Base-by-base conservation (phyloP, 2,113 vertebrate genomes). In the Antigone vipio region DNA sequence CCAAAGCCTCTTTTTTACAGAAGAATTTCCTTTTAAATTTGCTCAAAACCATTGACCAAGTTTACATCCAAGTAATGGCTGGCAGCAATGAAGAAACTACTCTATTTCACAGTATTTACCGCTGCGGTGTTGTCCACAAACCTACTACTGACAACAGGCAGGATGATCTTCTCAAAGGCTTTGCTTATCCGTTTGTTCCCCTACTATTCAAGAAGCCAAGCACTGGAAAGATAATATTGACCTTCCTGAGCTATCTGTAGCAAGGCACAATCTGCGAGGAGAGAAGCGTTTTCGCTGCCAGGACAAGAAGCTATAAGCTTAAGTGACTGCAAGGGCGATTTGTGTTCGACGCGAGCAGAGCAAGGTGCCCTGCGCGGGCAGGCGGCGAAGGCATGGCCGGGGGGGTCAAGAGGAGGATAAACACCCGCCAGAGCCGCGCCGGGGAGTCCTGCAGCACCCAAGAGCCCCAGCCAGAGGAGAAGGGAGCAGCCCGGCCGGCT, bases 361-460 rank as follows among this genome's bases (percentile, higher is more conserved):
- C 3, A 5, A 40, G 55, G 30, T 9, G 85, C 45, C 5, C 66
- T 26, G 45, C 56, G 29, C 9, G 1, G 47, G 30, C 21, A 21
- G 58, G 44, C 3, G 0, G 45, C 15, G 29, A 35, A 60, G 60
- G 26, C 35, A 11, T 18, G 5, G 1, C 44, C 1, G 42, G 60
- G 26, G 26, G 26, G 44, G 64, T 77, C 3, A 30, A 9, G 55
- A n/a, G n/a, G 42, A 34, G 76, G 32, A 44, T 1, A 9, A 47
- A 34, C 45, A n/a, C 20, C 16, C 4, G 0, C 3, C 60, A 24
- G 60, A 22, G 53, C 26, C 2, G 7, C 14, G 7, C 15, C 4
- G 1, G 45, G 45, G 45, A 58, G 35, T 19, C 15, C 32, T 3
- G 29, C 53, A 23, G 66, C 18, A 29, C 40, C 32, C 5, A 0